Evolutionary conservation across 2,888 invertebrate genomes (phyloP), one percentile per base, ranked within the genome.

Genomic region (Phasia obesa): DNA sequence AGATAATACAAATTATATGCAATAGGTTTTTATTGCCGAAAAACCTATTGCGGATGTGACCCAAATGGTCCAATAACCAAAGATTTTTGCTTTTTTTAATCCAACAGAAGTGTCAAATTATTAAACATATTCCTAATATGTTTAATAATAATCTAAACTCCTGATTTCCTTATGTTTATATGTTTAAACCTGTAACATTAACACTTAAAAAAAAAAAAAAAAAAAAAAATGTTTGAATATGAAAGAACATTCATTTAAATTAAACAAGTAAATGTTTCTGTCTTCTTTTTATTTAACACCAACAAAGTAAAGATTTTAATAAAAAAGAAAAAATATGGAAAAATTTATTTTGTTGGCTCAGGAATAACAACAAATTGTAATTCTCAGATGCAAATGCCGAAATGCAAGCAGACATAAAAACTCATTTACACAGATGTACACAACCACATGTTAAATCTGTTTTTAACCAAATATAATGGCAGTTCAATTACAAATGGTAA

Each of bases 401-500:
- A 17, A 23, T 11, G 25, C 0, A 35, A 5, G 35, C 25, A 23
- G 0, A 31, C 49, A 35, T 31, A 13, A 2, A 49, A 0, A 17
- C n/a, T 42, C 5, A 4, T 23, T 2, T 11, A 17, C n/a, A 13
- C 4, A 2, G 6, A 9, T 9, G 42, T 17, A 25, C n/a, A 9
- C 23, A 67, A 49, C 74, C 67, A 62, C 80, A 80, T 80, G 60
- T 80, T 69, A 74, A 80, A 53, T 53, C 35, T 62, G 64, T 47
- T 62, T 17, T 69, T 15, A 60, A 62, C 53, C 67, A 44, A 80
- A 75, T n/a, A 70, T 70, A 81, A 75, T 75, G 80, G 55, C 80
- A 75, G 75, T 62, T 74, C 67, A 80, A 80, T 80, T 80, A 80
- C 74, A 55, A 62, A 35, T 53, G 51, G 47, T 25, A 19, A 67